Conservation (phyloP, 1,140 invertebrate species). For the Lucilia cuprina region DNA sequence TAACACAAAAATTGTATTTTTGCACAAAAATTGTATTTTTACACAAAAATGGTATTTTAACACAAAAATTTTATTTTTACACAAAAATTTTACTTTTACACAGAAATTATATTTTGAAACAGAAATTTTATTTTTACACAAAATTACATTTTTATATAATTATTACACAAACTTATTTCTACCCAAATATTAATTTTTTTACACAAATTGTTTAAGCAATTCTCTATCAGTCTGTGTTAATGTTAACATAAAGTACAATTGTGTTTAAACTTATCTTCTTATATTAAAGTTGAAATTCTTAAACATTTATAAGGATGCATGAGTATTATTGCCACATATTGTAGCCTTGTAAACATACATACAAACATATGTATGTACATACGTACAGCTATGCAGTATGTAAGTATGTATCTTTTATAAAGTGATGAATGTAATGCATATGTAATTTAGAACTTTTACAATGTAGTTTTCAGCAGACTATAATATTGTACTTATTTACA, state of each 20-base stretch:
- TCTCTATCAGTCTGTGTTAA: not conserved
- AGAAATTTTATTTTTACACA: no score
- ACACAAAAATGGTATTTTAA: no score
- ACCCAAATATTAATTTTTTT: not conserved
- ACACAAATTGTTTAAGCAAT: not conserved
- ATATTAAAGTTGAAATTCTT: not conserved
- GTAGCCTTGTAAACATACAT: no score
- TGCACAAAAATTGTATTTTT: no score
- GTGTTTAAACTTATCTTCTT: not conserved
- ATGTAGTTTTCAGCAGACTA: not conserved
- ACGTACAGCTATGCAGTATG: not conserved
- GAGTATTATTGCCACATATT: not conserved
- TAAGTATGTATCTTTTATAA: not conserved
- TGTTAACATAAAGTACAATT: not conserved
- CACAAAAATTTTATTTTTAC: no score
- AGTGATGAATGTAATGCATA: conserved; percentile 33
- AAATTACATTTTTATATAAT: no score
- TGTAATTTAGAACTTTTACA: conserved; percentile 23
- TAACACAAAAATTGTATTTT: no score
- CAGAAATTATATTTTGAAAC: no score
- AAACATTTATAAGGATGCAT: not conserved
- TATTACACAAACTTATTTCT: not conserved
- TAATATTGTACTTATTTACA: not conserved
- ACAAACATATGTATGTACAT: no score
- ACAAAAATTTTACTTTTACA: no score